phyloP scores from a whole-genome alignment of 2,888 invertebrate species.

The Siphlonurus alternatus region DNA sequence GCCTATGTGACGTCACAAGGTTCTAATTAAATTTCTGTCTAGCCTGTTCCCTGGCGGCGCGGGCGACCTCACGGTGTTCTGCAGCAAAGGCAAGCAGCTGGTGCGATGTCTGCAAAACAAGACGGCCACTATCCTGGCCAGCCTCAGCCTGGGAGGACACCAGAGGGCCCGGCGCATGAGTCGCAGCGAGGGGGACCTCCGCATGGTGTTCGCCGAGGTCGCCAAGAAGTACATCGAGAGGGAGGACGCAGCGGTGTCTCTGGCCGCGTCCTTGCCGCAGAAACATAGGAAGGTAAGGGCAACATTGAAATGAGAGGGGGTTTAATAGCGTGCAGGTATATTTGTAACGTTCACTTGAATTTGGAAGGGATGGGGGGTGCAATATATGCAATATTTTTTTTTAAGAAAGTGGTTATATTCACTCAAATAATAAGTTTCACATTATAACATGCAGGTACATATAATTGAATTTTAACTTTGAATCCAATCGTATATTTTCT shows the following conservation, averaged over 20 bases:
- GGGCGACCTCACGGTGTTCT: conserved; percentile 34
- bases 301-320: not conserved
- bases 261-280: not conserved
- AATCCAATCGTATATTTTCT: too few species aligned
- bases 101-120: conserved; percentile 24
- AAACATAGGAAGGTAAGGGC: not conserved
- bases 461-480: too few species aligned
- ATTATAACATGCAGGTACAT: too few species aligned
- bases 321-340: too few species aligned
- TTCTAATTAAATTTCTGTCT: too few species aligned
- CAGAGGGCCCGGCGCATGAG: conserved; percentile 30
- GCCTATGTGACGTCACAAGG: too few species aligned
- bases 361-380: too few species aligned
- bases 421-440: too few species aligned
- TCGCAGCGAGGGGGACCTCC: conserved; percentile 33
- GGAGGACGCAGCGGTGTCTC: not conserved
- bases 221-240: too few species aligned
- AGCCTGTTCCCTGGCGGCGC: conserved; percentile 34
- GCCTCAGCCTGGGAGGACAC: conserved; percentile 19
- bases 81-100: conserved; percentile 28
- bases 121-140: conserved; percentile 11
- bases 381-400: too few species aligned
- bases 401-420: too few species aligned
- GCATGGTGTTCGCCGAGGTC: conserved; percentile 3
- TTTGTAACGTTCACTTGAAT: too few species aligned